Percentiles rank a stretch among this genome's conserved stretches.
These are phyloP conservation scores for Macrosteles quadrilineatus DNA, from an alignment of 1,140 invertebrate genomes.

Conservation along the genomic window DNA sequence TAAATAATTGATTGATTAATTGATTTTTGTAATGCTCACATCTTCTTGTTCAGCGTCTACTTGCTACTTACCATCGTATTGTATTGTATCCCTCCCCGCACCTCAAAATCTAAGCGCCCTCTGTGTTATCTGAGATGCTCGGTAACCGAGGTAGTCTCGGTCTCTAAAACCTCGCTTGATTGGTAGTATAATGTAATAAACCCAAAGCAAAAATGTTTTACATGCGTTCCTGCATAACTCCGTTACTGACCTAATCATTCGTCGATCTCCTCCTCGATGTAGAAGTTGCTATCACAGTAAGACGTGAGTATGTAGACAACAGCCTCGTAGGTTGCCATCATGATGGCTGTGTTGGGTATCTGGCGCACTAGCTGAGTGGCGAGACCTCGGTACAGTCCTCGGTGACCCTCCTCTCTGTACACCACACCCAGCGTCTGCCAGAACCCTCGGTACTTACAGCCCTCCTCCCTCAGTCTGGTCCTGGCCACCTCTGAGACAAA, in stretches of 20 bases:
- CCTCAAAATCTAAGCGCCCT: too few relatives aligned
- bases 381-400: constrained; percentile 89
- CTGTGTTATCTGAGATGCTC: too few relatives aligned
- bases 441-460: constrained; percentile 88
- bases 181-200: too few relatives aligned
- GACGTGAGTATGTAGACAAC: constrained; percentile 76
- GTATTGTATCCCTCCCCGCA: too few relatives aligned
- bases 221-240: too few relatives aligned
- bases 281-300: constrained; percentile 42
- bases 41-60: too few relatives aligned
- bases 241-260: constrained; percentile 16
- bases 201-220: too few relatives aligned
- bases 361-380: constrained; percentile 90
- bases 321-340: constrained; percentile 97
- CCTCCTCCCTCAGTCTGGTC: constrained; percentile 91
- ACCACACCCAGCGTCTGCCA: constrained; percentile 89
- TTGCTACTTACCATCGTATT: too few relatives aligned
- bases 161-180: too few relatives aligned
- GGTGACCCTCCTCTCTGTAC: constrained; percentile 82
- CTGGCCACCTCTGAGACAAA: constrained; percentile 83
- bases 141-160: too few relatives aligned
- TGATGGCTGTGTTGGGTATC: constrained; percentile 97
- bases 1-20: too few relatives aligned
- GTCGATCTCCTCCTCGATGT: constrained; percentile 16
- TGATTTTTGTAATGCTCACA: too few relatives aligned